A percentile compares a stretch with the other conserved stretches of the same genome.
Conservation (phyloP, 2,888 invertebrate genomes). For the Drosophila recens region DNA sequence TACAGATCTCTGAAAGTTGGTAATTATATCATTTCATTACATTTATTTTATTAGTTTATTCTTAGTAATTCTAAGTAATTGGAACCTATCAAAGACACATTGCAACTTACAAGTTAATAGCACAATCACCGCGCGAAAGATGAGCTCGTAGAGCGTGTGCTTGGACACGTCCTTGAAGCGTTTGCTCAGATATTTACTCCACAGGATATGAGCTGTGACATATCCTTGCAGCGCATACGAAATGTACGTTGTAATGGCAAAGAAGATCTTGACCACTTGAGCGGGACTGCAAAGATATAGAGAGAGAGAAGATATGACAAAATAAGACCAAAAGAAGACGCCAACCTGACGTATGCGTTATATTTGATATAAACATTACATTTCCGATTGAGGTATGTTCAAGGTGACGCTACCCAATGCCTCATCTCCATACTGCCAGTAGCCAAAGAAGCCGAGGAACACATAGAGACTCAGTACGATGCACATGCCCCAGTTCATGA, state of each 20-base stretch:
- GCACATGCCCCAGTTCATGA: conserved; percentile 95
- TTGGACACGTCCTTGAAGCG: conserved; percentile 88
- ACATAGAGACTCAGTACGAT: conserved; percentile 94
- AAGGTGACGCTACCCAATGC: conserved; percentile 94
- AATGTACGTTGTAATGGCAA: conserved; percentile 95
- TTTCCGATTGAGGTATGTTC: conserved; percentile 90
- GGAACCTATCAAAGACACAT: too few relatives aligned
- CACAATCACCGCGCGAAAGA: conserved; percentile 90
- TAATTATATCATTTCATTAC: too few relatives aligned
- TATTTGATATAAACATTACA: conserved; percentile 86
- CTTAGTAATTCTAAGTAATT: too few relatives aligned
- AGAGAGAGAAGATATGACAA: not conserved
- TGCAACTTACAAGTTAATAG: conserved; percentile 87
- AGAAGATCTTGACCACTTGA: conserved; percentile 93
- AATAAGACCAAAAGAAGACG: too few relatives aligned
- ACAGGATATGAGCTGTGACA: conserved; percentile 98
- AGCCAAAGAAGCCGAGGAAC: conserved; percentile 96
- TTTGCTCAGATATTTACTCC: conserved; percentile 88
- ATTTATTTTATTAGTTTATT: too few relatives aligned
- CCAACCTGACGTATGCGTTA: conserved; percentile 2
- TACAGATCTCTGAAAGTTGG: too few relatives aligned
- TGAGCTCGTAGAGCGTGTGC: conserved; percentile 89
- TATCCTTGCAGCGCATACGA: conserved; percentile 99
- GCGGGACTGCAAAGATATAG: conserved; percentile 86
- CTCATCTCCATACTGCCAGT: conserved; percentile 92